Evolutionary conservation across 2,888 invertebrate species (phyloP), one percentile per base, ranked within the genome.

Genomic region (Drosophila barbarae): DNA sequence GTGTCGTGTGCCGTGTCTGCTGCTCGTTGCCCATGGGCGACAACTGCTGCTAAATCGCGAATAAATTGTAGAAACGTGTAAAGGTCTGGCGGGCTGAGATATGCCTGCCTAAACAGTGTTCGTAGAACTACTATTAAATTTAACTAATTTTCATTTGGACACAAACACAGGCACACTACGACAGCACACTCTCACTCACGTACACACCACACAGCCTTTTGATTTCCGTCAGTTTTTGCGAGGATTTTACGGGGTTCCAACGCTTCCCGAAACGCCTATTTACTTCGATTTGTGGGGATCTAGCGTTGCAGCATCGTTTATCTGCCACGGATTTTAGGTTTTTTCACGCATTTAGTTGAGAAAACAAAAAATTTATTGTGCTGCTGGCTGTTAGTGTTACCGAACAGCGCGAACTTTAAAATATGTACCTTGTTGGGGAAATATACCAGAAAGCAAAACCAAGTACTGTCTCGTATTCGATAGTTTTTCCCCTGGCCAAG

Each of bases 121-220:
- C 49, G 61, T 38, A 61, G 38, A 68, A 66, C 36, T 42, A 58
- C 30, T 36, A 69, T 54, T 50, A 67, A 72, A 60, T 71, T 77
- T 79, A 61, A 71, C 66, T 76, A 76, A 74, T 77, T 69, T 68
- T 67, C 44, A 52, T 44, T 69, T 69, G 58, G 35, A 57, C 68
- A 73, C 79, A 76, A 64, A 72, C 66, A 65, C 72, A 67, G 44
- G 59, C 61, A 58, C 60, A 74, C 52, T 42, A 50, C 47, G 54
- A 58, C 50, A 46, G 42, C 57, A 71, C 66, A 69, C 66, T 54
- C 60, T 55, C 55, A 28, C 58, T 51, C 60, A 70, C 51, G 56
- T 55, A 51, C 69, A 63, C 47, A 54, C 30, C 26, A 30, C 46
- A 26, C 35, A 36, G 65, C 30, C 44, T 50, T 39, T 38, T 39